phyloP scores from a whole-genome alignment of 30 jellyfish, hydroid and myxozoan genomes.

The Aurelia coerulea region DNA sequence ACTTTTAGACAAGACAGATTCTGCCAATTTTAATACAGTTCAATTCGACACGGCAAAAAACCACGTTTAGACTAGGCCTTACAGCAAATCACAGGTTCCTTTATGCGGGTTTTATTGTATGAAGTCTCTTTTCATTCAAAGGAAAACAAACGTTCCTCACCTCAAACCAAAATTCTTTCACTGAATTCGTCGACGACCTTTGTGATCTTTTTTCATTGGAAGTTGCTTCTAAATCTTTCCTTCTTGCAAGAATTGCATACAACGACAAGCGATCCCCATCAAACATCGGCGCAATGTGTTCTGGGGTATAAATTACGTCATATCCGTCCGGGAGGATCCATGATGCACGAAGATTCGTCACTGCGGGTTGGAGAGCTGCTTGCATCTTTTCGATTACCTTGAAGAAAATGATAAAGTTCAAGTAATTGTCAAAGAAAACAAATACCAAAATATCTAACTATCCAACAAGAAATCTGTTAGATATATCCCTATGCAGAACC shows the following conservation, averaged over 20 bases:
- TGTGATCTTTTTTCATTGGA: constrained; percentile 72
- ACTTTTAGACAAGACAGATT: too few relatives aligned
- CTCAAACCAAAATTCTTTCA: constrained; percentile 98
- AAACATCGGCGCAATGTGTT: constrained; percentile 79
- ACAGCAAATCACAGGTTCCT: too few relatives aligned
- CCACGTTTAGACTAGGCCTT: too few relatives aligned
- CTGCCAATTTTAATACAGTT: too few relatives aligned
- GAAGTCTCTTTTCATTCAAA: too few relatives aligned
- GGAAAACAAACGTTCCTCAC: constrained; percentile 25
- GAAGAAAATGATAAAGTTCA: not conserved
- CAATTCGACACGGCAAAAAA: too few relatives aligned
- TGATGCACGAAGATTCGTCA: constrained; percentile 90
- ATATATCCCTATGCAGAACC: too few relatives aligned
- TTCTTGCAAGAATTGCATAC: constrained; percentile 92
- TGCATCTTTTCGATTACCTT: constrained; percentile 75
- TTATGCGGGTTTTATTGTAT: too few relatives aligned
- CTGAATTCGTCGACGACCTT: constrained; percentile 75
- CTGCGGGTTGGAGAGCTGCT: constrained; percentile 80
- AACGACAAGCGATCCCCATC: constrained; percentile 84
- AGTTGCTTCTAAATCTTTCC: constrained; percentile 66
- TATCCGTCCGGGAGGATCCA: constrained; percentile 99
- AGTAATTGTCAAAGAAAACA: not conserved
- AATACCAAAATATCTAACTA: not conserved
- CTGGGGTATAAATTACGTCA: constrained; percentile 98
- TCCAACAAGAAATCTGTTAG: too few relatives aligned